Base-by-base conservation (phyloP, 2,888 invertebrate genomes). In the Pseudeuparius sepicola region DNA sequence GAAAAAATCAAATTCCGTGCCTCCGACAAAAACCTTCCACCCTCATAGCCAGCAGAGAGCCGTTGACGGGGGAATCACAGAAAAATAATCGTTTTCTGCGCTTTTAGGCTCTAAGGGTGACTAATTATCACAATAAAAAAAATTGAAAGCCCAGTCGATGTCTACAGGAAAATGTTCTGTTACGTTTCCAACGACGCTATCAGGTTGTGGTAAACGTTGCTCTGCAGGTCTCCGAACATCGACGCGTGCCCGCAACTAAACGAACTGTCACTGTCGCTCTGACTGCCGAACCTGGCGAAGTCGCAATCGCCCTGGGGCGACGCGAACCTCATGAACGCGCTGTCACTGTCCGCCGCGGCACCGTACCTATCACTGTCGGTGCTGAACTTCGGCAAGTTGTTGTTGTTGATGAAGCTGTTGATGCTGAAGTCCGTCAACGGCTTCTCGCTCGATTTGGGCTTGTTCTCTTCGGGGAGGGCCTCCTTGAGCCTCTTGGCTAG, bases 171-270 rank as follows among this genome's bases (percentile, higher is more conserved):
- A n/a, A n/a, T n/a, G n/a, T n/a, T 20, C 20, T 20, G 58, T 57
- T 62, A 62, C 59, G 71, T 70, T 58, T 73, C 72, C 46, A 73
- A 54, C 18, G 71, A 71, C 9, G 72, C 68, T 39, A 72, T 67
- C 44, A 73, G 60, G 59, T 67, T 71, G 52, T 71, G 71, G 55
- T 70, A 72, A 51, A 71, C 70, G 48, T 69, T 70, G 44, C 64
- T 68, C 53, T 20, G 70, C 39, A 70, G 55, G 45, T 76, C 76
- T 49, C 70, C 71, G 51, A 72, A 67, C 64, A 77, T 70, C 50
- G 75, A 75, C 28, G 75, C 73, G 47, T 76, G 76, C 15, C 76
- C 77, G 52, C 77, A 78, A 36, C 68, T 68, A 51, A 65, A 68
- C 45, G 61, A 42, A 40, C 48, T 48, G 17, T 37, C 34, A 25